A percentile compares a stretch with the other conserved stretches of the same genome.
phyloP scores from a whole-genome alignment of 2,797 vertebrate genomes.

The Typhlichthys eigenmanni region DNA sequence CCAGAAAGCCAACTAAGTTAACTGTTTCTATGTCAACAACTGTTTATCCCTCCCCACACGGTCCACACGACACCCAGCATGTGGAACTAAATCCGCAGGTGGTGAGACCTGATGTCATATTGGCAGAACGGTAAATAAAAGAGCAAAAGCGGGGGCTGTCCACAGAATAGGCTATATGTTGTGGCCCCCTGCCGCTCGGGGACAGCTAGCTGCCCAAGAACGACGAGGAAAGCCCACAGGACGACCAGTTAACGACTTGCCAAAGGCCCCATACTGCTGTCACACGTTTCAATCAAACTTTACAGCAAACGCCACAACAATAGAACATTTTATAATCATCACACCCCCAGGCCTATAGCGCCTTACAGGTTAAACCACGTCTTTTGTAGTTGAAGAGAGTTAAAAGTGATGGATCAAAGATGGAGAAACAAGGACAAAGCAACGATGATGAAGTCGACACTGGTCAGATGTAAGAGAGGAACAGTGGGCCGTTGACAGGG shows the following conservation, averaged over 20 bases:
- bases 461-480: slow-evolving; percentile 45
- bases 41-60: slow-evolving; percentile 44
- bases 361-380: slow-evolving; percentile 28
- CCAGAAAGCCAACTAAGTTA: slow-evolving; percentile 21
- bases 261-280: slow-evolving; percentile 71
- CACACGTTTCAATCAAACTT: slow-evolving; percentile 68
- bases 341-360: slow-evolving; percentile 1
- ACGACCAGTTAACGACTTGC: slow-evolving; percentile 22
- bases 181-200: slow-evolving; percentile 51
- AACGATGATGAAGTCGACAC: slow-evolving; percentile 28
- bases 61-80: slow-evolving; percentile 39
- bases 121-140: slow-evolving; percentile 70
- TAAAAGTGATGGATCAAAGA: slow-evolving; percentile 38
- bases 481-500: slow-evolving; percentile 48
- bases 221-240: slow-evolving; percentile 53
- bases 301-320: slow-evolving; percentile 25
- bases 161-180: slow-evolving; percentile 28
- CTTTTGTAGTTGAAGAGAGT: slow-evolving; percentile 13
- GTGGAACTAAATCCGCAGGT: slow-evolving; percentile 54
- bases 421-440: slow-evolving; percentile 33
- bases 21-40: slow-evolving; percentile 39
- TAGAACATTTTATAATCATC: slow-evolving; percentile 12
- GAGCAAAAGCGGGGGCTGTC: slow-evolving; percentile 32
- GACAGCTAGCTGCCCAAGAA: slow-evolving; percentile 55
- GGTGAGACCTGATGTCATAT: slow-evolving; percentile 55